Evolutionary conservation across 2,888 invertebrate species (phyloP).

Genomic region (Halictus quadricinctus): DNA sequence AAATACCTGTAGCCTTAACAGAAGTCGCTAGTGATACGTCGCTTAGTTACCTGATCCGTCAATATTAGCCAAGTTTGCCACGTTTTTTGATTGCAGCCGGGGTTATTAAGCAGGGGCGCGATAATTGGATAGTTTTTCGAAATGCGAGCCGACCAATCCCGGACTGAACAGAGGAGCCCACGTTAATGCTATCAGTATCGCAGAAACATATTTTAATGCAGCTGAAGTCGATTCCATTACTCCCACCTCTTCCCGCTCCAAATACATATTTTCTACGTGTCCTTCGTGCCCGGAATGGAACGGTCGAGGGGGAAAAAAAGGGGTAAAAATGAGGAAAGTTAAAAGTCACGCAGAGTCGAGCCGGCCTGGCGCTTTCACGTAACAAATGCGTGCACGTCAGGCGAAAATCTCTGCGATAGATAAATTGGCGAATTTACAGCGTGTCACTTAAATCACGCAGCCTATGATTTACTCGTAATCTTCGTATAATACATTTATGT

Average conservation of each 20-base stretch:
- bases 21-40: neutral
- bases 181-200: neutral
- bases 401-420: conserved; percentile 52
- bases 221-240: conserved; percentile 9
- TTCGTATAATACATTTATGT: neutral
- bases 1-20: neutral
- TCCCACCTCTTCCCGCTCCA: neutral
- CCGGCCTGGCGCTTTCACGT: conserved; percentile 17
- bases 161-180: neutral
- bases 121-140: neutral
- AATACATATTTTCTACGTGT: conserved; percentile 12
- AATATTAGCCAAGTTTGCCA: neutral
- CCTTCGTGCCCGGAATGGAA: conserved; percentile 26
- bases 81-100: neutral
- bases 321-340: conserved; percentile 31
- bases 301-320: neutral
- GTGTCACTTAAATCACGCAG: conserved; percentile 43
- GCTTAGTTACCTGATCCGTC: neutral
- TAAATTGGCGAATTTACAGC: conserved; percentile 55
- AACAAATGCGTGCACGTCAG: conserved; percentile 53
- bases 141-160: neutral
- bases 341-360: conserved; percentile 52
- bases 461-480: conserved; percentile 41
- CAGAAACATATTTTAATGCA: neutral
- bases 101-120: neutral